phyloP scores from a whole-genome alignment of 1,140 invertebrate species.

The Apis mellifera region Amel_HAv3.1 CM009932.2:6165001-6165500 shows the following conservation, averaged over 20 bases:
- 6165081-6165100: neutral
- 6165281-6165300: constrained; percentile 3
- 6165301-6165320: constrained; percentile 34
- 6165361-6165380: constrained; percentile 46
- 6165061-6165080: neutral
- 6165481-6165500: constrained; percentile 8
- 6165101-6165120: neutral
- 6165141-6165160: constrained; percentile 1
- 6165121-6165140: neutral
- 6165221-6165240: neutral
- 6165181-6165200: neutral
- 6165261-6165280: constrained; percentile 19
- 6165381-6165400: constrained; percentile 43
- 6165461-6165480: constrained; percentile 21
- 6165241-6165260: neutral
- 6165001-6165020: neutral
- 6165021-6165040: neutral
- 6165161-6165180: no score
- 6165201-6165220: no score
- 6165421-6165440: constrained; percentile 30
- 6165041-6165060: neutral
- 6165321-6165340: constrained; percentile 42
- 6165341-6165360: constrained; percentile 47
- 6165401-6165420: constrained; percentile 33
- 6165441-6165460: constrained; percentile 24